Evolutionary conservation across 2,797 vertebrate species (phyloP).

Genomic region (Pempheris klunzingeri): DNA sequence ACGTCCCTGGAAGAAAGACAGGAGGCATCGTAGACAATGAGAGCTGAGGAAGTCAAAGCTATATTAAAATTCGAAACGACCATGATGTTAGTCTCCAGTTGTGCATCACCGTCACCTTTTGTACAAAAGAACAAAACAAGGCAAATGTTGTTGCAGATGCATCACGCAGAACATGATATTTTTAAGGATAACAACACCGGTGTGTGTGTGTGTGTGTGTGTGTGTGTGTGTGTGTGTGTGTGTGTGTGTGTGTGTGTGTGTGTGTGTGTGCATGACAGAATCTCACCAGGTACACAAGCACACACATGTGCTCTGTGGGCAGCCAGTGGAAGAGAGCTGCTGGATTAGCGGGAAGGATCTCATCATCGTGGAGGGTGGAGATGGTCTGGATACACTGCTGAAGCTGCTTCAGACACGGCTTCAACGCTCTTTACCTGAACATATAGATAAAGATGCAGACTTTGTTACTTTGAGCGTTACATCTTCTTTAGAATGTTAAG

Average conservation of each 20-base stretch:
- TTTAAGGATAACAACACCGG: background rate
- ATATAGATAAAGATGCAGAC: background rate
- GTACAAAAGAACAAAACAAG: background rate
- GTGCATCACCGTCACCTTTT: constrained; percentile 95
- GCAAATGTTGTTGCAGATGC: background rate
- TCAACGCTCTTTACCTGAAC: constrained; percentile 93
- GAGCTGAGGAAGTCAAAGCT: constrained; percentile 76
- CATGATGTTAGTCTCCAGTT: too few species aligned
- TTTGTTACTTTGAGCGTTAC: background rate
- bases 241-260: background rate
- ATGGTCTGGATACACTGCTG: constrained; percentile 97
- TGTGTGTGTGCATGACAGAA: background rate
- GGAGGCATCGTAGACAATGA: constrained; percentile 92
- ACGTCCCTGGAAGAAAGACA: constrained; percentile 95
- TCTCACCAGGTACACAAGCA: constrained; percentile 90
- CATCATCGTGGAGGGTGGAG: constrained; percentile 92
- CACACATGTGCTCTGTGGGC: constrained; percentile 96
- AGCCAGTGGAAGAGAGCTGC: constrained; percentile 95
- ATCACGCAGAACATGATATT: background rate
- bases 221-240: background rate
- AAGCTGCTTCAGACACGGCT: constrained; percentile 94
- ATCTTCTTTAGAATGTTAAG: background rate
- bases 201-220: constrained; percentile 2
- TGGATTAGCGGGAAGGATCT: constrained; percentile 93
- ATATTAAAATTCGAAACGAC: background rate